phyloP scores from a whole-genome alignment of 2,797 vertebrate genomes.

The Lagodon rhomboides region DNA sequence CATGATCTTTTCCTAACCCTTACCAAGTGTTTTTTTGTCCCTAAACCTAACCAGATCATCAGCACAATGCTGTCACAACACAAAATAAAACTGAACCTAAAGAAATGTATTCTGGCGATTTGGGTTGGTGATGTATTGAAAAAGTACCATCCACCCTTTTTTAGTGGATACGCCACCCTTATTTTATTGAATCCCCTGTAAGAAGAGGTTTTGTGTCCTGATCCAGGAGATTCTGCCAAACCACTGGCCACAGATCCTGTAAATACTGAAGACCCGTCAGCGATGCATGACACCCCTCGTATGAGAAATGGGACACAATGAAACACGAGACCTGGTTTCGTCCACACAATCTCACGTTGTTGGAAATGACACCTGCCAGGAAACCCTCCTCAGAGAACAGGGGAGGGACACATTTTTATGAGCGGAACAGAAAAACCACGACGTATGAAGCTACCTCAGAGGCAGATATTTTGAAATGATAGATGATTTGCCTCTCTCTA shows the following conservation, averaged over 20 bases:
- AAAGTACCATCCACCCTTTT: neutral
- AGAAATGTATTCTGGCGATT: too few species aligned
- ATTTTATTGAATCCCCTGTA: neutral
- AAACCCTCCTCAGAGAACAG: slow-evolving; percentile 38
- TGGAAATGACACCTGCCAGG: slow-evolving; percentile 31
- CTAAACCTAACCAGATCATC: too few species aligned
- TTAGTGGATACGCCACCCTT: neutral
- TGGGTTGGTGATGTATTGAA: neutral
- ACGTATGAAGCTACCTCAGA: slow-evolving; percentile 25
- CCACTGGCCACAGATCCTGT: neutral
- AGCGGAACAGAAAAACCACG: slow-evolving; percentile 22
- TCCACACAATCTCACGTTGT: neutral
- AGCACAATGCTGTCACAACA: too few species aligned
- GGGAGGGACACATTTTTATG: slow-evolving; percentile 26
- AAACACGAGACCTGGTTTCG: neutral
- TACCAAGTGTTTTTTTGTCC: too few species aligned
- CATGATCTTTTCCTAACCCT: too few species aligned
- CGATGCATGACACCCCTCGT: slow-evolving; percentile 11
- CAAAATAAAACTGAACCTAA: too few species aligned
- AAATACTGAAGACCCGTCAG: slow-evolving; percentile 9
- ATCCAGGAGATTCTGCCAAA: neutral
- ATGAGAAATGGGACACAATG: slow-evolving; percentile 27
- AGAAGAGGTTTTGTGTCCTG: slow-evolving; percentile 6
- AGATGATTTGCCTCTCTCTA: slow-evolving; percentile 18
- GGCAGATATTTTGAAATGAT: slow-evolving; percentile 22